Evolutionary conservation across 2,888 invertebrate genomes (phyloP).

Genomic region (Stomorhina lunata): DNA sequence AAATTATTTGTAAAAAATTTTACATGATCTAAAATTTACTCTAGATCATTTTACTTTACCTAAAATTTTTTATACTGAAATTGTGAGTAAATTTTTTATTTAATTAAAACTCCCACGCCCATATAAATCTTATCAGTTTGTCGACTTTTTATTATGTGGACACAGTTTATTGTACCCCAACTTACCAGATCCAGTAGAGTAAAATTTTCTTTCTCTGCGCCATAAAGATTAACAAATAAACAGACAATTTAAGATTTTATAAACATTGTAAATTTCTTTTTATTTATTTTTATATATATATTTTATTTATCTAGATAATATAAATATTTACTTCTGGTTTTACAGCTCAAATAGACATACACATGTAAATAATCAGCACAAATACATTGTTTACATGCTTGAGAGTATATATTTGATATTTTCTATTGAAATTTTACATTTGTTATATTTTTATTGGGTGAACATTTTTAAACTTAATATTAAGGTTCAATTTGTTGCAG

Average conservation of each 20-base stretch:
- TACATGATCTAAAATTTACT: no score
- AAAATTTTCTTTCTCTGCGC: not conserved
- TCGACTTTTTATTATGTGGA: not conserved
- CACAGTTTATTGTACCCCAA: not conserved
- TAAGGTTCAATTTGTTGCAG: no score
- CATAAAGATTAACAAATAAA: slow-evolving; percentile 4
- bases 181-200: not conserved
- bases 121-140: not conserved
- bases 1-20: no score
- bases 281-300: no score
- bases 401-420: not conserved
- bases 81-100: not conserved
- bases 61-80: not conserved
- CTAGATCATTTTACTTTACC: not conserved
- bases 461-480: no score
- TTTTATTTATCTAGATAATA: slow-evolving; percentile 14
- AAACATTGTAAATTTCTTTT: slow-evolving; percentile 43
- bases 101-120: not conserved
- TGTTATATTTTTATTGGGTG: no score
- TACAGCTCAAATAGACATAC: not conserved
- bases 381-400: not conserved
- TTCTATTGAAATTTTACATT: no score
- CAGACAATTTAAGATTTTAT: slow-evolving; percentile 17
- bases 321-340: not conserved
- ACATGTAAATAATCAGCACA: not conserved